Conservation (phyloP, 2,888 invertebrate species). For the Heliconius sara region DNA sequence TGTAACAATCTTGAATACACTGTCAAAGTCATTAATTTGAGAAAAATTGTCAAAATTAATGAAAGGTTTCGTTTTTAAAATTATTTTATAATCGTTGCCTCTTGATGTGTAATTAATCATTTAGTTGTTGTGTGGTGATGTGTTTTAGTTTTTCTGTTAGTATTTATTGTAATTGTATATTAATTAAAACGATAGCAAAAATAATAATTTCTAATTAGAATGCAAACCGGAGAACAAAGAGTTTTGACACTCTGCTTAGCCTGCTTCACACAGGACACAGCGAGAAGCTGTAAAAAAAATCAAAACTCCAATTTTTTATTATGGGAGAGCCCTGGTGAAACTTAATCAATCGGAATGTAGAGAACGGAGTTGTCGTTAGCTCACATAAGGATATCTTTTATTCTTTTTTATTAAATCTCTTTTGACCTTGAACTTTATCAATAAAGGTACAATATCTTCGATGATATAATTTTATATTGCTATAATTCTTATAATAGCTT, state of each 20-base stretch:
- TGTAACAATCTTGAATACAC: background rate
- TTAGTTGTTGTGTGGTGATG: slow-evolving; percentile 2
- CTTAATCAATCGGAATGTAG: no score
- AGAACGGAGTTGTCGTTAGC: background rate
- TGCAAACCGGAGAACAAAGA: no score
- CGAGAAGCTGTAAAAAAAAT: no score
- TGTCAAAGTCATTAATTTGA: background rate
- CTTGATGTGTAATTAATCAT: background rate
- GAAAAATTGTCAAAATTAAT: background rate
- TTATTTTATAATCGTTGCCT: background rate
- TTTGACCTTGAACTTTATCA: background rate
- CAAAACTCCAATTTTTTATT: no score
- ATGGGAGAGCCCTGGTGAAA: no score
- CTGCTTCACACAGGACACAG: no score
- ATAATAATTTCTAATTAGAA: no score
- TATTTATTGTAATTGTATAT: background rate
- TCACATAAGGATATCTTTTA: no score
- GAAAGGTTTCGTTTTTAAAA: background rate
- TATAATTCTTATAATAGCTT: slow-evolving; percentile 18
- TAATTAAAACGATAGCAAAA: no score
- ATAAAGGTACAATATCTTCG: background rate
- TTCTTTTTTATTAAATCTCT: background rate
- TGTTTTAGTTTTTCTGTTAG: background rate
- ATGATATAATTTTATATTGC: slow-evolving; percentile 21
- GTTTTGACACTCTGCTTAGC: no score